Evolutionary conservation across 2,888 invertebrate species (phyloP).

Genomic region (Neelides folsomi): DNA sequence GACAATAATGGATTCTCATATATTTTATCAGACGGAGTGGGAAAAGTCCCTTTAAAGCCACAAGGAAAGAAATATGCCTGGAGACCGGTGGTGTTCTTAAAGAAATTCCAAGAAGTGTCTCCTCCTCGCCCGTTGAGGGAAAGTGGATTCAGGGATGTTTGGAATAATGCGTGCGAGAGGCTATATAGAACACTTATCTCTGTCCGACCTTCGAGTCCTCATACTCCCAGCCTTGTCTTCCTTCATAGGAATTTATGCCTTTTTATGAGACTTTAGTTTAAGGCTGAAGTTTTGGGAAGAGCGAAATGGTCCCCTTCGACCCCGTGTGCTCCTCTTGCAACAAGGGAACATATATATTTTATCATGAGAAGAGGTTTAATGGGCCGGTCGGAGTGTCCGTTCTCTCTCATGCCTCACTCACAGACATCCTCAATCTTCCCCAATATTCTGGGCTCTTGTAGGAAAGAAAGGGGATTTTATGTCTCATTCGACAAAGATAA

Average conservation of each 20-base stretch:
- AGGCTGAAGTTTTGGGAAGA: conserved; percentile 4
- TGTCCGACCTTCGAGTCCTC: too few relatives aligned
- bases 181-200: conserved; percentile 1
- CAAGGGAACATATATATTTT: too few relatives aligned
- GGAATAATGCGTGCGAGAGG: background rate
- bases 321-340: too few relatives aligned
- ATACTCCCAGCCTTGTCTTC: conserved; percentile 11
- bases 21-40: conserved; percentile 14
- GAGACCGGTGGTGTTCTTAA: background rate
- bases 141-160: background rate
- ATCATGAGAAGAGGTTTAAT: too few relatives aligned
- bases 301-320: too few relatives aligned
- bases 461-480: too few relatives aligned
- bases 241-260: conserved; percentile 19
- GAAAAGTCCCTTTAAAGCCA: background rate
- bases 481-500: too few relatives aligned
- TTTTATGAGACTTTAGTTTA: conserved; percentile 16
- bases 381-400: too few relatives aligned
- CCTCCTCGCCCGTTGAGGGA: conserved; percentile 1
- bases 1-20: conserved; percentile 27
- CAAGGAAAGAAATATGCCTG: background rate
- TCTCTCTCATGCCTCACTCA: too few relatives aligned
- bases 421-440: too few relatives aligned
- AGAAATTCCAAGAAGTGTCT: background rate
- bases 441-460: too few relatives aligned